Conservation (phyloP, 1,140 invertebrate species). For the Aphis craccivora region DNA sequence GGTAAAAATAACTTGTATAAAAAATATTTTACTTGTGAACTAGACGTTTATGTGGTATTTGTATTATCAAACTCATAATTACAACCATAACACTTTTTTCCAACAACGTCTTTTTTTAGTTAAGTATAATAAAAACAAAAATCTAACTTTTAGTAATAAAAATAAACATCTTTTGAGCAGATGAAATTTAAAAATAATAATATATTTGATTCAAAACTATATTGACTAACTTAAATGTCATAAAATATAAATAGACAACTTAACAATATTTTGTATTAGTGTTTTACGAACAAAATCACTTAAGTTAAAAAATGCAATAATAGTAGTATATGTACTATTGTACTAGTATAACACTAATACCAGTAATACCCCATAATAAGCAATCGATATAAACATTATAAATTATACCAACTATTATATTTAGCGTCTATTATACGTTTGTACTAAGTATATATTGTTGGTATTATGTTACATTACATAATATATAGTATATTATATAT, state of each 20-base stretch:
- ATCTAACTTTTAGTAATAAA: not conserved
- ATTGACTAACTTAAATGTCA: not conserved
- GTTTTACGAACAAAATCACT: not conserved
- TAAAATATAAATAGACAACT: not conserved
- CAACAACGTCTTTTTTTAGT: not conserved
- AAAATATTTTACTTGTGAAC: conserved; percentile 43
- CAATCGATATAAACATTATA: not conserved
- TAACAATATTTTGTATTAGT: not conserved
- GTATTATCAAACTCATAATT: conserved; percentile 18
- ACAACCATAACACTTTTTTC: conserved; percentile 37
- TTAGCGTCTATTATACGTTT: not conserved
- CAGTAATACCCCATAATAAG: not conserved
- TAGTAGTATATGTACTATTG: not conserved
- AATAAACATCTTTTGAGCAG: not conserved
- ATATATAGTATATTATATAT: too few relatives aligned
- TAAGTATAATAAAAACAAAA: conserved; percentile 12
- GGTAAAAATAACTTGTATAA: conserved; percentile 46
- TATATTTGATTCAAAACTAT: not conserved
- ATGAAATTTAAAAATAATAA: not conserved
- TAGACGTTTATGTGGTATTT: conserved; percentile 29
- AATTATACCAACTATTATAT: not conserved
- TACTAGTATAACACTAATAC: not conserved
- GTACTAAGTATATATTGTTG: not conserved
- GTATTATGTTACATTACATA: not conserved
- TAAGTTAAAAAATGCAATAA: not conserved